A percentile compares a stretch with the other conserved stretches of the same genome.
These are phyloP conservation scores for Ibycter americanus DNA, from an alignment of 2,797 vertebrate genomes.

Conservation along the genomic window DNA sequence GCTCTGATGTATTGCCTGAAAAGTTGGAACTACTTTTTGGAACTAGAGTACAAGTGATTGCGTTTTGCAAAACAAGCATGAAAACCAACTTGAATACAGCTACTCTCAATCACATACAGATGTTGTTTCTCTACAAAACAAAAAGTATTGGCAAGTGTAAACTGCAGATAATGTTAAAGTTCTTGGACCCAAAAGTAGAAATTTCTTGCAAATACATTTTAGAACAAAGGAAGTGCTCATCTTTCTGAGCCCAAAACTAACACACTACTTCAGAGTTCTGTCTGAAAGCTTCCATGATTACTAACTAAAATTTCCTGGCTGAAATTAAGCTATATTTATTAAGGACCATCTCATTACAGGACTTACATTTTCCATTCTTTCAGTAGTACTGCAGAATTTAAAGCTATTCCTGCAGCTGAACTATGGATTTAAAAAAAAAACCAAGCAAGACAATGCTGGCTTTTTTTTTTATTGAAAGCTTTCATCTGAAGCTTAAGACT, in stretches of 20 bases:
- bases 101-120: neutral
- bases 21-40: neutral
- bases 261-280: neutral
- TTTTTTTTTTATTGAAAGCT: neutral
- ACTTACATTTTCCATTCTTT: neutral
- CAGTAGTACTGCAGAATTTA: neutral
- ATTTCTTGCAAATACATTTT: neutral
- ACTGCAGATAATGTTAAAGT: neutral
- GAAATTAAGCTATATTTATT: neutral
- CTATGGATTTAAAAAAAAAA: neutral
- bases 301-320: neutral
- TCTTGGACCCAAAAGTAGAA: neutral
- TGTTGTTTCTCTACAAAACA: neutral
- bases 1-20: neutral
- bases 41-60: neutral
- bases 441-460: accelerated
- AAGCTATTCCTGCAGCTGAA: neutral
- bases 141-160: neutral
- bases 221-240: neutral
- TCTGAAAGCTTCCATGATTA: neutral
- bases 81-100: neutral
- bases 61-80: neutral
- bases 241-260: neutral
- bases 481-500: neutral
- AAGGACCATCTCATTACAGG: neutral